Conservation (phyloP, 2,888 invertebrate species). For the Neocrepidodera transversa region DNA sequence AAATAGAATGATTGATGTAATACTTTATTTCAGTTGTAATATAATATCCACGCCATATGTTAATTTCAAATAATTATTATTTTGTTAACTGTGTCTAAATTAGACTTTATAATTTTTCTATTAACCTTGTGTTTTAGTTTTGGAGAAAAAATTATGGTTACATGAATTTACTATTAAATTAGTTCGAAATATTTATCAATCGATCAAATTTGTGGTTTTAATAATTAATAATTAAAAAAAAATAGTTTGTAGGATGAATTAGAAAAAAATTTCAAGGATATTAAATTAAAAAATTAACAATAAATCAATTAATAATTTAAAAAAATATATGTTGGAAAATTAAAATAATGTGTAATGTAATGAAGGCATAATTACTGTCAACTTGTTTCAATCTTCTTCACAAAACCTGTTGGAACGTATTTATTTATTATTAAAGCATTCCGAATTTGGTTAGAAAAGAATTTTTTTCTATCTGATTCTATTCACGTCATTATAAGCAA, state of each 20-base stretch:
- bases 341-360: no score
- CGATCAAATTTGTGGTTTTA: not conserved
- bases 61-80: conserved; percentile 38
- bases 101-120: conserved; percentile 10
- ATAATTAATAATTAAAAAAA: no score
- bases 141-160: not conserved
- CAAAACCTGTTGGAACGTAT: not conserved
- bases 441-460: not conserved
- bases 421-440: not conserved
- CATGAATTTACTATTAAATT: not conserved
- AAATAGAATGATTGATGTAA: conserved; percentile 32
- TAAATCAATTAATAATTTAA: no score
- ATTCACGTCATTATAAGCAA: not conserved
- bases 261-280: no score
- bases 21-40: conserved; percentile 32
- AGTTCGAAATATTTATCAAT: not conserved
- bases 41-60: conserved; percentile 37
- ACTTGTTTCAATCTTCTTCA: not conserved
- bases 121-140: not conserved
- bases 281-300: no score
- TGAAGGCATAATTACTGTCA: not conserved
- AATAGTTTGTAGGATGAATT: no score
- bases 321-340: no score
- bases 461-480: not conserved
- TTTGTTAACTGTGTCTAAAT: conserved; percentile 34